phyloP scores from a whole-genome alignment of 1,140 invertebrate species.

The Drosophila rhopaloa region DNA sequence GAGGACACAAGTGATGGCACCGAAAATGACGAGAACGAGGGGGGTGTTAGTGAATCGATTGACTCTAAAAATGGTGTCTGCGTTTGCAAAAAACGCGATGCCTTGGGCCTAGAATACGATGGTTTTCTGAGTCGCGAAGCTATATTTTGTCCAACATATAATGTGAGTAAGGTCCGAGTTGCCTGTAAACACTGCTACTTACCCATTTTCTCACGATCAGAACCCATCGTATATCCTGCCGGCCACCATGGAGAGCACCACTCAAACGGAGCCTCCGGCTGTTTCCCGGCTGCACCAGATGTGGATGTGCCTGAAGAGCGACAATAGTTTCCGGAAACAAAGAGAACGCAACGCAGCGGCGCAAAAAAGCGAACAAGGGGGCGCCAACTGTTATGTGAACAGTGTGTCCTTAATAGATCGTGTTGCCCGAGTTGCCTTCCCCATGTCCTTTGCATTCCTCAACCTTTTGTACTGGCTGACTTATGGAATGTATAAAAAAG shows the following conservation, averaged over 20 bases:
- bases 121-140: conserved; percentile 85
- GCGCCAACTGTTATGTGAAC: conserved; percentile 89
- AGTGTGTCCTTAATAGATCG: conserved; percentile 95
- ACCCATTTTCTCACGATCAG: conserved; percentile 54
- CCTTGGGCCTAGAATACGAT: conserved; percentile 33
- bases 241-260: conserved; percentile 90
- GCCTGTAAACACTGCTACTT: no score
- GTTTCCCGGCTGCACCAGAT: conserved; percentile 91
- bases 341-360: conserved; percentile 90
- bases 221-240: conserved; percentile 84
- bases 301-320: conserved; percentile 91
- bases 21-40: conserved; percentile 46
- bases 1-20: conserved; percentile 34
- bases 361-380: conserved; percentile 66
- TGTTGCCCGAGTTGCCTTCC: conserved; percentile 93
- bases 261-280: conserved; percentile 90
- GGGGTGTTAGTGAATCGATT: conserved; percentile 51
- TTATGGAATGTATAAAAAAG: conserved; percentile 82
- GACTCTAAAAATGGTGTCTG: conserved; percentile 64
- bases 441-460: conserved; percentile 92
- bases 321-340: conserved; percentile 90
- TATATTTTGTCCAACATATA: conserved; percentile 87
- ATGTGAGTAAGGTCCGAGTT: conserved; percentile 80
- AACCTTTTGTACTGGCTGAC: conserved; percentile 94
- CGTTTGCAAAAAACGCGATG: conserved; percentile 53